Conservation (phyloP, 2,888 invertebrate genomes). For the Mycalesis mineus region DNA sequence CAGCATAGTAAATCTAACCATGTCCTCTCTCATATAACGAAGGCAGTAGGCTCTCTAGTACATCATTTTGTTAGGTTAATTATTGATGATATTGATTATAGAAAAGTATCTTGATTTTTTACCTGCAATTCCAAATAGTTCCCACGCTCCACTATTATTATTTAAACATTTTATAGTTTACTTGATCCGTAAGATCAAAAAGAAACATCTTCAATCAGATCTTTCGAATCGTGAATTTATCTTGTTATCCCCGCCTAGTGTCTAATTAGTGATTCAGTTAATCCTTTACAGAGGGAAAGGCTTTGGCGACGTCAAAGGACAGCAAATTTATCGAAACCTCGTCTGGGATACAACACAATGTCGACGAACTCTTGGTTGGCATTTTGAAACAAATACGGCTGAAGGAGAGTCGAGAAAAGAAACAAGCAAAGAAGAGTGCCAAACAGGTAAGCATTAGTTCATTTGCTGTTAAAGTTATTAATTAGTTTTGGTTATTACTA, state of each 20-base stretch:
- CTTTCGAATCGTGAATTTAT: neutral
- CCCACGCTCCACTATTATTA: too few species aligned
- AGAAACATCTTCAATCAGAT: neutral
- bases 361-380: conserved; percentile 96
- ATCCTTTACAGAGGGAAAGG: conserved; percentile 88
- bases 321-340: conserved; percentile 98
- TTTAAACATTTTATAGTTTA: too few species aligned
- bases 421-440: conserved; percentile 74
- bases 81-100: too few species aligned
- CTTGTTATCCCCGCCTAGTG: neutral
- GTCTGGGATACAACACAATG: conserved; percentile 96
- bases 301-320: conserved; percentile 91
- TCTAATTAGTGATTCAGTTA: conserved; percentile 1
- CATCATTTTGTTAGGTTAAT: too few species aligned
- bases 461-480: too few species aligned
- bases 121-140: too few species aligned
- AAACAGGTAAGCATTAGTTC: conserved; percentile 45
- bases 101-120: too few species aligned
- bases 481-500: too few species aligned
- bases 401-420: conserved; percentile 86
- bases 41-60: too few species aligned
- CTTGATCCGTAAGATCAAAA: neutral
- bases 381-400: conserved; percentile 92
- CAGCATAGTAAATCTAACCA: too few species aligned
- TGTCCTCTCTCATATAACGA: too few species aligned